Evolutionary conservation across 2,888 invertebrate genomes (phyloP).

Genomic region (Callimorpha dominula): DNA sequence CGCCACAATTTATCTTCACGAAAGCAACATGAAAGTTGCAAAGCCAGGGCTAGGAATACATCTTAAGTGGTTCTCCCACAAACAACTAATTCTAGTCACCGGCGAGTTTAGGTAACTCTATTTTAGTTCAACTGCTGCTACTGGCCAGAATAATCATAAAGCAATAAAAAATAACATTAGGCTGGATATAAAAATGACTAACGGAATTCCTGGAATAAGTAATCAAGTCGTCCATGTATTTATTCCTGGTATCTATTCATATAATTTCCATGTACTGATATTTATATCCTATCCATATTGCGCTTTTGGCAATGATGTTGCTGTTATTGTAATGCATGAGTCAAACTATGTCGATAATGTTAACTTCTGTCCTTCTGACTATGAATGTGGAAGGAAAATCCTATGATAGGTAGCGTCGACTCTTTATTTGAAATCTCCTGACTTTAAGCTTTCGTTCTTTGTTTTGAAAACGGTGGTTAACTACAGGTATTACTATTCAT

Average conservation of each 20-base stretch:
- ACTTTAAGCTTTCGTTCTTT: no score
- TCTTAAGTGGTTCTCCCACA: conserved; percentile 42
- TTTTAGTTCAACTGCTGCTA: conserved; percentile 45
- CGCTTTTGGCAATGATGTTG: conserved; percentile 22
- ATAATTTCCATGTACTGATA: conserved; percentile 17
- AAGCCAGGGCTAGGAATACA: conserved; percentile 35
- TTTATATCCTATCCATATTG: conserved; percentile 11
- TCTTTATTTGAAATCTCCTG: no score
- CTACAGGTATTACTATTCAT: no score
- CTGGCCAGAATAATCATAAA: conserved; percentile 32
- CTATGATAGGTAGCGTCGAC: not conserved
- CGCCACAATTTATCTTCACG: not conserved
- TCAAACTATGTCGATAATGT: not conserved
- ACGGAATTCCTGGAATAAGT: conserved; percentile 3
- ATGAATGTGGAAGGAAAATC: not conserved
- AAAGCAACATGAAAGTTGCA: conserved; percentile 3
- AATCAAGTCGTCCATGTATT: conserved; percentile 5
- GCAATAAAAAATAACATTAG: not conserved
- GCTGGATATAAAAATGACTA: conserved; percentile 10
- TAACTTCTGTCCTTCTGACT: not conserved
- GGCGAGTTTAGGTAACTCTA: conserved; percentile 41
- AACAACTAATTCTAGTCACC: conserved; percentile 36
- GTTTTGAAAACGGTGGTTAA: no score
- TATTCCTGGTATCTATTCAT: not conserved
- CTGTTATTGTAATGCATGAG: not conserved